These are phyloP conservation scores for Zosterops pallidus DNA, from an alignment of 2,113 vertebrate genomes.

Conservation along the genomic window DNA sequence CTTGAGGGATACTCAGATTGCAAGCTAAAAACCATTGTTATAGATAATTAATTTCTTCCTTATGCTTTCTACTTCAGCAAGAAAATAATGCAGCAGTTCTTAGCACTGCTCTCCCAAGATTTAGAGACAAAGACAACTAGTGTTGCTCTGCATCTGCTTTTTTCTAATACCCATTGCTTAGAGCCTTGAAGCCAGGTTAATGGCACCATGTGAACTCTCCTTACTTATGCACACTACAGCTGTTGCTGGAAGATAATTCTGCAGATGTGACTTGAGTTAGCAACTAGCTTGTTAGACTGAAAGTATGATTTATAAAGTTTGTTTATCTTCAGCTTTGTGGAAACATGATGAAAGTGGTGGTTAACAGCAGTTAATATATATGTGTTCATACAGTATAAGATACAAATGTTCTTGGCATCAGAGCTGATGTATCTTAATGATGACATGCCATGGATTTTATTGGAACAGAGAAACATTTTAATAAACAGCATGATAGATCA, in stretches of 20 bases:
- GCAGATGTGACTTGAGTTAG: background rate
- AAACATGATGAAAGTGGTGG: background rate
- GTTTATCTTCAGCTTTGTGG: background rate
- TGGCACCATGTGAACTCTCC: background rate
- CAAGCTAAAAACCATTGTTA: background rate
- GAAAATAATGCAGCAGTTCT: background rate
- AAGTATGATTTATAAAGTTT: background rate
- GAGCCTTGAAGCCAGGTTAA: background rate
- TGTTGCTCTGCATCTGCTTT: background rate
- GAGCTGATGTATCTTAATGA: background rate
- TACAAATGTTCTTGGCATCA: background rate
- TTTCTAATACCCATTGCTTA: background rate
- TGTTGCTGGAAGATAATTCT: background rate
- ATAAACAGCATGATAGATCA: background rate
- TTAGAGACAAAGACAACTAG: background rate
- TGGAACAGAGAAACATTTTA: background rate
- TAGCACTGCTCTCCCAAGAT: background rate
- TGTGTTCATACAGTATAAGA: background rate
- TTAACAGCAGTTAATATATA: background rate
- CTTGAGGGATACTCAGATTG: background rate
- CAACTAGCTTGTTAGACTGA: background rate
- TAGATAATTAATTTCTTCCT: slow-evolving; percentile 20
- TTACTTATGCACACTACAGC: background rate
- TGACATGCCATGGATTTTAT: background rate
- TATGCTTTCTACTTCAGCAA: background rate